Percentiles rank a stretch among this genome's conserved stretches.
phyloP scores from a whole-genome alignment of 2,113 vertebrate species.

The Solenodon paradoxus region DNA sequence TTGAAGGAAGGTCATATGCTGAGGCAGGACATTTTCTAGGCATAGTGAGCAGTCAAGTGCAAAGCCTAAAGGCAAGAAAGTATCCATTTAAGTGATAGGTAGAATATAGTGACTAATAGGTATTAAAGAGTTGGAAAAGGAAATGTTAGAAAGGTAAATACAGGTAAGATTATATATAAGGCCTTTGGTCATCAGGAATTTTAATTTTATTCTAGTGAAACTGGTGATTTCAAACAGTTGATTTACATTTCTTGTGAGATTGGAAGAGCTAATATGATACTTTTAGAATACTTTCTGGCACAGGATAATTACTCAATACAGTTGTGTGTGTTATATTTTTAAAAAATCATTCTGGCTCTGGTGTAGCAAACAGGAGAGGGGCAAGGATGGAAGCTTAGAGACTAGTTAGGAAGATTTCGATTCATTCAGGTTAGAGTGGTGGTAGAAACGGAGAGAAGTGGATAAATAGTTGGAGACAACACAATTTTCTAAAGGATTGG shows the following conservation, averaged over 20 bases:
- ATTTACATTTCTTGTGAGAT: neutral
- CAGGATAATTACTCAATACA: neutral
- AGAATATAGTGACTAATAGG: neutral
- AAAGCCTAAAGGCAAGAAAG: neutral
- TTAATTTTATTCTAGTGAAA: neutral
- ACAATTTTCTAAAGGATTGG: neutral
- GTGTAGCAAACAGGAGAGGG: neutral
- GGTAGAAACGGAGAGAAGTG: neutral
- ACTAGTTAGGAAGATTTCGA: neutral
- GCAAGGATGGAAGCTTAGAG: neutral
- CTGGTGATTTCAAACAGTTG: neutral
- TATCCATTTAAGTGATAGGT: neutral
- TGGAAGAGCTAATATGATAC: neutral
- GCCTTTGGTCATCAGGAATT: neutral
- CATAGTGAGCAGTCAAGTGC: neutral
- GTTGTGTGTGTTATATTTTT: neutral
- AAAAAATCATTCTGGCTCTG: neutral
- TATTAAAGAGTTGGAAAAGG: neutral
- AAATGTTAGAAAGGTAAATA: neutral
- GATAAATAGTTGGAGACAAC: neutral
- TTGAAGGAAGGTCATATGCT: neutral
- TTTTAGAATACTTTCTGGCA: neutral
- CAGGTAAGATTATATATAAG: neutral
- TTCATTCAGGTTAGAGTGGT: neutral
- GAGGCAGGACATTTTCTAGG: neutral